A percentile compares a stretch with the other conserved stretches of the same genome.
Evolutionary conservation across 2,113 vertebrate genomes (phyloP).

Genomic region (Dendrocopos noguchii): DNA sequence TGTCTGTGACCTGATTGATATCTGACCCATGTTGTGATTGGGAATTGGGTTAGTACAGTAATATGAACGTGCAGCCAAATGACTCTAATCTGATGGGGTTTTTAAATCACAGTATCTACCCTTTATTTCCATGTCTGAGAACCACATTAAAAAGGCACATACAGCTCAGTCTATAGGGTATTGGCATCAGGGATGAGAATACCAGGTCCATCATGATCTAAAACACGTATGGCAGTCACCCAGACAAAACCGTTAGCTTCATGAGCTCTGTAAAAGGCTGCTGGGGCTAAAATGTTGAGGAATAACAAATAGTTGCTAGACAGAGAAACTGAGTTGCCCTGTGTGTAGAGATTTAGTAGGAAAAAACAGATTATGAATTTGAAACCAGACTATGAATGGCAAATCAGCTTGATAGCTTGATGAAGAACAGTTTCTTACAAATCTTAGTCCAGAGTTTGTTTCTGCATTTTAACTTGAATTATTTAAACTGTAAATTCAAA

Average conservation of each 20-base stretch:
- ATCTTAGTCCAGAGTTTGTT: not conserved
- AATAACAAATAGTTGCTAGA: conserved; percentile 9
- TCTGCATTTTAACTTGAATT: conserved; percentile 9
- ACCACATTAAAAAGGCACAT: not conserved
- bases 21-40: not conserved
- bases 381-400: not conserved
- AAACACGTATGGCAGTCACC: not conserved
- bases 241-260: not conserved
- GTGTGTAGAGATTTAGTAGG: not conserved
- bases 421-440: not conserved
- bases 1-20: not conserved
- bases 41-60: not conserved
- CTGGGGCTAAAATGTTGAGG: not conserved
- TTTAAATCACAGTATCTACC: conserved; percentile 3
- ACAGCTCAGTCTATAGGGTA: not conserved
- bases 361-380: not conserved
- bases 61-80: not conserved
- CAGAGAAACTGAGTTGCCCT: not conserved
- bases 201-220: not conserved
- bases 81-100: not conserved
- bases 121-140: not conserved
- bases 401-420: not conserved
- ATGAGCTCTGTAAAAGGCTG: not conserved
- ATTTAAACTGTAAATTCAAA: conserved; percentile 32
- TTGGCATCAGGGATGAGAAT: not conserved